phyloP scores from a whole-genome alignment of 2,888 invertebrate species.

The Ptychoptera albimana region DNA sequence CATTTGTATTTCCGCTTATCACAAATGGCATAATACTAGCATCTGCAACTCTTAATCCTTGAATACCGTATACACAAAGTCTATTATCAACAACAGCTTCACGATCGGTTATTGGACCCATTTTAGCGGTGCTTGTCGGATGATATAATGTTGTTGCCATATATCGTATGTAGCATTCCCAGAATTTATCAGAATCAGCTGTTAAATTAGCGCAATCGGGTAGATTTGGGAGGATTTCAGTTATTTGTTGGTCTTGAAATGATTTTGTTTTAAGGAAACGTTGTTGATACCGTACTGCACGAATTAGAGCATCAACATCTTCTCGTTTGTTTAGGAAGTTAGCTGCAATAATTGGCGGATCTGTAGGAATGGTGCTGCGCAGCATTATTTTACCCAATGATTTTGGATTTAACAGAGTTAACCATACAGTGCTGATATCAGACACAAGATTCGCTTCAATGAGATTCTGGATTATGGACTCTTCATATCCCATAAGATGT shows the following conservation, averaged over 20 bases:
- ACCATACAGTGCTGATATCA: slow-evolving; percentile 16
- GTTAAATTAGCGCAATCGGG: slow-evolving; percentile 17
- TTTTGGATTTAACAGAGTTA: slow-evolving; percentile 27
- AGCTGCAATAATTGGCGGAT: slow-evolving; percentile 44
- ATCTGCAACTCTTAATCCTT: slow-evolving; percentile 50
- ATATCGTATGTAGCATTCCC: slow-evolving; percentile 51
- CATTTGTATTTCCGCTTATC: slow-evolving; percentile 68
- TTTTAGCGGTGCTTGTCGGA: slow-evolving; percentile 51
- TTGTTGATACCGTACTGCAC: slow-evolving; percentile 29
- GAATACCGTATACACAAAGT: slow-evolving; percentile 44
- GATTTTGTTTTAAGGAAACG: slow-evolving; percentile 27
- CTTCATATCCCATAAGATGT: neutral
- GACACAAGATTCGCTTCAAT: slow-evolving; percentile 10
- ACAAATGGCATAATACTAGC: slow-evolving; percentile 65
- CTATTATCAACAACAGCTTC: slow-evolving; percentile 50
- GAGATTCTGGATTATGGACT: slow-evolving; percentile 7
- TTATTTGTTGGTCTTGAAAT: slow-evolving; percentile 23
- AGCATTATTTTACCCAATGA: slow-evolving; percentile 38
- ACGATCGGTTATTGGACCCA: slow-evolving; percentile 44
- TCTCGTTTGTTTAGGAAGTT: slow-evolving; percentile 45
- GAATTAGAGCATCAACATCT: slow-evolving; percentile 36
- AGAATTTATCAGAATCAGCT: slow-evolving; percentile 32
- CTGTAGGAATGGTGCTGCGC: slow-evolving; percentile 33
- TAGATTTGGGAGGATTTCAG: slow-evolving; percentile 17
- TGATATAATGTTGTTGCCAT: slow-evolving; percentile 51